phyloP scores from a whole-genome alignment of 2,113 vertebrate genomes.

The Vimba vimba region DNA sequence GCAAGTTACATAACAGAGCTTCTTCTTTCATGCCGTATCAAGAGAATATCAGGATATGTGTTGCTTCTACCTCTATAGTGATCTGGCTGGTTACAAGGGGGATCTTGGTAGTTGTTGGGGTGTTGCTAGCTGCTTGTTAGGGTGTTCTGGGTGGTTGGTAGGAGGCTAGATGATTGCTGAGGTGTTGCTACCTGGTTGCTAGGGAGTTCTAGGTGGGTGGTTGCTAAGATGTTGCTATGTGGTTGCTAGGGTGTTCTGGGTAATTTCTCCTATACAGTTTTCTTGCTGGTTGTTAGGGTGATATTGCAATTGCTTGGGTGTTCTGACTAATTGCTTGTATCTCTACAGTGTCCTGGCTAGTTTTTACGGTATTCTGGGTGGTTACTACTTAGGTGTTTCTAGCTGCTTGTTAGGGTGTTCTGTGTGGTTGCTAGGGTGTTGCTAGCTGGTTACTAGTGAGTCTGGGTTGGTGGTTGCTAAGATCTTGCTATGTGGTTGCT shows the following conservation, averaged over 20 bases:
- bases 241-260: background rate
- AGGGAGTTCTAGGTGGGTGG: background rate
- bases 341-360: background rate
- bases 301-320: too few relatives aligned
- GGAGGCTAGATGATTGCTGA: background rate
- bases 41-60: background rate
- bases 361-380: background rate
- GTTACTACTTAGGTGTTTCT: background rate
- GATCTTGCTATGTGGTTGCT: too few relatives aligned
- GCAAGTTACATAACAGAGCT: constrained; percentile 36
- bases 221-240: background rate
- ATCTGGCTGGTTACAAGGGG: background rate
- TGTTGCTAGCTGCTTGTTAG: background rate
- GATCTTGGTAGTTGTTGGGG: background rate
- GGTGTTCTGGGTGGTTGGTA: background rate
- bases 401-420: background rate
- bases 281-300: background rate
- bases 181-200: background rate
- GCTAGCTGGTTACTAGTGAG: background rate
- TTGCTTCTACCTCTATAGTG: background rate
- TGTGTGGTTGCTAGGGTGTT: background rate
- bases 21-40: constrained; percentile 11
- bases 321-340: too few relatives aligned
- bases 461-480: background rate
- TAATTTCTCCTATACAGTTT: too few relatives aligned